Evolutionary conservation across 2,888 invertebrate genomes (phyloP), one percentile per base, ranked within the genome.

Genomic region (Drosophila phalerata): DNA sequence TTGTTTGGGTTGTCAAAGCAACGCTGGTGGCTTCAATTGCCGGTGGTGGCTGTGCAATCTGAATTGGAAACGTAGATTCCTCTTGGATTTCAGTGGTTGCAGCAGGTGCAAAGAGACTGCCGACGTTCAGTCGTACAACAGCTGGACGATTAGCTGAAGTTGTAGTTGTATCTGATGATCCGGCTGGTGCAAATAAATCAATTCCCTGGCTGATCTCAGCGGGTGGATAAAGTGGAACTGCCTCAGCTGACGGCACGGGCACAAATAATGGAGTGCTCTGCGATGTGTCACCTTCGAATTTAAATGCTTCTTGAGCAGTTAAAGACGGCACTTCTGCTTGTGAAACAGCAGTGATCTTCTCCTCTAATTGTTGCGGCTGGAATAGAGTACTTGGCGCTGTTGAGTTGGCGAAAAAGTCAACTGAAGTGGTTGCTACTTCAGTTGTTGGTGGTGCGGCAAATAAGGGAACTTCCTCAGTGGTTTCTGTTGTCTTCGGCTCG

Each of bases 191-290:
- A 11, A 19, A 42, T 42, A 19, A 3, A 25, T 22, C 30, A 2
- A 22, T 42, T 15, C 11, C 53, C 55, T 53, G 56, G 5, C 30
- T 38, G 28, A 13, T 10, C 0, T 51, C 45, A 49, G 37, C 28
- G 40, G 82, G 85, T 30, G 85, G 80, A 55, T 85, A 74, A 5
- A 74, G 63, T 0, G 57, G 55, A 15, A 61, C 42, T 17, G 32
- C 32, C 25, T 47, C 68, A 32, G 43, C 37, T 15, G 51, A 28
- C 28, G 84, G 80, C 1, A 83, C 86, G 2, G 82, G 82, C 47
- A 87, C 82, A 62, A 76, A 87, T n/a, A 81, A 17, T 15, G 76
- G 67, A 15, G 37, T 22, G 28, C 17, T 56, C 13, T 52, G 30
- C n/a, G 19, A 0, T 25, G 65, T 10, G 43, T 56, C 19, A 15